Base-by-base conservation (phyloP, 2,113 vertebrate species). In the Rhabdornis inornatus region DNA sequence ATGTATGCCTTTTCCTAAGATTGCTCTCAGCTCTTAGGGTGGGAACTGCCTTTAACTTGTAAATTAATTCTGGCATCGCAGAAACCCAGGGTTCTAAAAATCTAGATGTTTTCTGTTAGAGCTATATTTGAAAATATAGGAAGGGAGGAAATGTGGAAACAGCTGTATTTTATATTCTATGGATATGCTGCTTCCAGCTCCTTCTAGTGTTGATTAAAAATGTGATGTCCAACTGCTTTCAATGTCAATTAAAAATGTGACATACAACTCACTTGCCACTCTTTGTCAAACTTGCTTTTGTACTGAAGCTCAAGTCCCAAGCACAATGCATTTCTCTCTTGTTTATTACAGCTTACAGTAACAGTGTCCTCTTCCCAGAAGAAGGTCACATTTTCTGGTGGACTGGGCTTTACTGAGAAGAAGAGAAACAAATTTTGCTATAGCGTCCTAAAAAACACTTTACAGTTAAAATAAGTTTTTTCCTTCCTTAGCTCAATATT, bases 281-380 rank as follows among this genome's bases (percentile, higher is more conserved):
- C 47, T 13, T 64, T 5, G 49, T 97, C 96, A 37, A 95, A 96
- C 16, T 52, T n/a, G 76, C 92, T 97, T 85, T 83, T 95, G 83
- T 96, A 89, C 11, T 98, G 97, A 71, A 97, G n/a, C 49, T 98
- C 96, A 33, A 97, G 92, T 28, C 3, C n/a, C 44, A 98, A 88
- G 19, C 90, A 96, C 2, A 2, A 5, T 12, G 40, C 57, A 55
- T 7, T 19, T 74, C 56, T 61, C 4, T 59, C 1, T 18, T 95
- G 65, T 90, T 84, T 88, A 11, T 90, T 97, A 44, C 96, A 97
- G 15, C 76, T 91, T 55, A 97, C 76, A 7, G 44, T 96, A 23
- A 98, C 75, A 0, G 72, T 64, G 4, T 97, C 95, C 3, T 66
- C 59, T 4, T 39, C 52, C 98, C 97, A 98, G 21, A 28, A 47